phyloP scores from a whole-genome alignment of 1,140 invertebrate species.

The Zaprionus africanus region DNA sequence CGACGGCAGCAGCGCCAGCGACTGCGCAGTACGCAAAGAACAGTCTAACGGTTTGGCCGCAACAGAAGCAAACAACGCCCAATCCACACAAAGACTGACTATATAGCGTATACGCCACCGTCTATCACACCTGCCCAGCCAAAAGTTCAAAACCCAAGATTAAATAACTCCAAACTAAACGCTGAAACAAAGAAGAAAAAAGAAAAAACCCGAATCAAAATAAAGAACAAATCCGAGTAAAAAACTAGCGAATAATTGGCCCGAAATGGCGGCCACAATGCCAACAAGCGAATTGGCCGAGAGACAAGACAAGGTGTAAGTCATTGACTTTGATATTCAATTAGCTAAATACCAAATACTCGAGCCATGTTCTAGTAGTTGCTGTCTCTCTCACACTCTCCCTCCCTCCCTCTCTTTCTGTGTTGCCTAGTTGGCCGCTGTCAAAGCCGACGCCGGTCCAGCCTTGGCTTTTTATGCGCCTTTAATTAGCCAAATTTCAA shows the following conservation, averaged over 20 bases:
- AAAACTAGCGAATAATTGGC: slow-evolving; percentile 67
- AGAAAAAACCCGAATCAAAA: slow-evolving; percentile 1
- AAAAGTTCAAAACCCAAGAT: slow-evolving; percentile 69
- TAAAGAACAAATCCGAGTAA: slow-evolving; percentile 4
- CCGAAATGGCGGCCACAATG: slow-evolving; percentile 66
- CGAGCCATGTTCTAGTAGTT: slow-evolving; percentile 37
- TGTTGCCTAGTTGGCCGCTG: slow-evolving; percentile 34
- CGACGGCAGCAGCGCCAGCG: slow-evolving; percentile 2
- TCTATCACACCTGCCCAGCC: slow-evolving; percentile 37
- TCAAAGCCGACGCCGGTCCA: slow-evolving; percentile 67
- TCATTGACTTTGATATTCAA: slow-evolving; percentile 82
- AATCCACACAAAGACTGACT: background rate
- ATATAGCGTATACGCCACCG: slow-evolving; percentile 28
- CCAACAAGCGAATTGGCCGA: slow-evolving; percentile 62
- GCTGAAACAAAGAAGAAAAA: slow-evolving; percentile 10
- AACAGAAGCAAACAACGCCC: slow-evolving; percentile 27
- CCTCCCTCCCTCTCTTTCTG: background rate
- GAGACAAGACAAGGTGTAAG: slow-evolving; percentile 69
- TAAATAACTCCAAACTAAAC: slow-evolving; percentile 33
- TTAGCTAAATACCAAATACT: slow-evolving; percentile 73
- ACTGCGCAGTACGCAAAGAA: slow-evolving; percentile 31
- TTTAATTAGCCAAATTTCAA: slow-evolving; percentile 80
- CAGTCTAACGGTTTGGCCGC: slow-evolving; percentile 69
- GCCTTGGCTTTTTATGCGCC: slow-evolving; percentile 75
- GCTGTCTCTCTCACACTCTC: background rate